Evolutionary conservation across 2,888 invertebrate species (phyloP).

Genomic region (Blera fallax): DNA sequence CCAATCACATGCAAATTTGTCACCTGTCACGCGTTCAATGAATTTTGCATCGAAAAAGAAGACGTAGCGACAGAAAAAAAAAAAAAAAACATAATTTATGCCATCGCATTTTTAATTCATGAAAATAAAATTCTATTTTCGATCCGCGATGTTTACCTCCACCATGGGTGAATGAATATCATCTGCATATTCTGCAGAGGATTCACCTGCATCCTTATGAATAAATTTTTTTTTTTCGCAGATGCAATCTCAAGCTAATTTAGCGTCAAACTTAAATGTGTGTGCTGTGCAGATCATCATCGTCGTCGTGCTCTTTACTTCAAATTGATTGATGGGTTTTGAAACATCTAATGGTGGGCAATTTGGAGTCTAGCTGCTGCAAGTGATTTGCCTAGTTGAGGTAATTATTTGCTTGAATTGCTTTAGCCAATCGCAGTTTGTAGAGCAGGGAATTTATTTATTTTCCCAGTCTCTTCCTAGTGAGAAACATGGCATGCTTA

Average conservation of each 20-base stretch:
- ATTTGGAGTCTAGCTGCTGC: background rate
- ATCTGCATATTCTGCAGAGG: background rate
- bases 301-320: background rate
- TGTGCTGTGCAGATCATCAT: background rate
- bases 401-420: conserved; percentile 18
- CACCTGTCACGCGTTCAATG: conserved; percentile 61
- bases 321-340: conserved; percentile 26
- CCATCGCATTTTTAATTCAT: conserved; percentile 60
- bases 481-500: no score
- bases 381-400: background rate
- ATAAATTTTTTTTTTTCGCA: background rate
- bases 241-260: conserved; percentile 42
- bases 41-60: conserved; percentile 24
- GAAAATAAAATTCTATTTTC: conserved; percentile 64
- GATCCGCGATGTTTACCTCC: background rate
- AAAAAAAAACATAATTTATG: conserved; percentile 35
- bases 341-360: background rate
- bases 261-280: conserved; percentile 14
- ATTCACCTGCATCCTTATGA: background rate
- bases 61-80: background rate
- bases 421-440: conserved; percentile 1
- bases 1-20: conserved; percentile 43
- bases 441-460: no score
- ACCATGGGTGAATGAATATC: background rate
- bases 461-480: no score